A percentile compares a stretch with the other conserved stretches of the same genome.
Evolutionary conservation across 2,113 vertebrate species (phyloP).

Genomic region (Potamarius usumacintae): DNA sequence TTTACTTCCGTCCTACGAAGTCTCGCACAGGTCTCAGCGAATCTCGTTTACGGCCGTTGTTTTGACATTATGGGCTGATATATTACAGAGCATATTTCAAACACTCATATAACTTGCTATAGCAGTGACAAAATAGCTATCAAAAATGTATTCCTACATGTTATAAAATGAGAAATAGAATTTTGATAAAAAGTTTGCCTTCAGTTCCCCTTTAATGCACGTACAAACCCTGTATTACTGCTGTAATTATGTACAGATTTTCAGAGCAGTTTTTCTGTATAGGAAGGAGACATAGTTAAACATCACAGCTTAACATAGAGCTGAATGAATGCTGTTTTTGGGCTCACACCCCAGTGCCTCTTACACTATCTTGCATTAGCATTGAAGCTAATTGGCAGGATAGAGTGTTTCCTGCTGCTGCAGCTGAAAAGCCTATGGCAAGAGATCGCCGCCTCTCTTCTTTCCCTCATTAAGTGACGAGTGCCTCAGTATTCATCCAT

Average conservation of each 20-base stretch:
- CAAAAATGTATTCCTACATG: no score
- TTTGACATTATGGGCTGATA: no score
- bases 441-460: background rate
- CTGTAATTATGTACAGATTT: background rate
- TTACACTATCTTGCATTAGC: conserved; percentile 24
- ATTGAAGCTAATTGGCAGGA: conserved; percentile 35
- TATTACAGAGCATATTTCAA: no score
- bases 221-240: background rate
- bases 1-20: no score
- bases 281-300: background rate
- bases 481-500: conserved; percentile 14
- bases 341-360: background rate
- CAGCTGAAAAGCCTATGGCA: conserved; percentile 14
- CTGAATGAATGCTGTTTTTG: background rate
- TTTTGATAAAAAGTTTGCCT: no score
- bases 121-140: no score
- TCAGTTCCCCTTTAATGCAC: no score
- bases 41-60: no score
- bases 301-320: background rate
- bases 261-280: background rate
- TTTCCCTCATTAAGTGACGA: conserved; percentile 21
- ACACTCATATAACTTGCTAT: no score
- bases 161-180: no score
- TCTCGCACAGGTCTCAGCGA: no score
- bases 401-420: conserved; percentile 33